Percentiles rank a stretch among this genome's conserved stretches.
These are phyloP conservation scores for Chloroceryle amazona DNA, from an alignment of 2,797 vertebrate genomes.

Conservation along the genomic window DNA sequence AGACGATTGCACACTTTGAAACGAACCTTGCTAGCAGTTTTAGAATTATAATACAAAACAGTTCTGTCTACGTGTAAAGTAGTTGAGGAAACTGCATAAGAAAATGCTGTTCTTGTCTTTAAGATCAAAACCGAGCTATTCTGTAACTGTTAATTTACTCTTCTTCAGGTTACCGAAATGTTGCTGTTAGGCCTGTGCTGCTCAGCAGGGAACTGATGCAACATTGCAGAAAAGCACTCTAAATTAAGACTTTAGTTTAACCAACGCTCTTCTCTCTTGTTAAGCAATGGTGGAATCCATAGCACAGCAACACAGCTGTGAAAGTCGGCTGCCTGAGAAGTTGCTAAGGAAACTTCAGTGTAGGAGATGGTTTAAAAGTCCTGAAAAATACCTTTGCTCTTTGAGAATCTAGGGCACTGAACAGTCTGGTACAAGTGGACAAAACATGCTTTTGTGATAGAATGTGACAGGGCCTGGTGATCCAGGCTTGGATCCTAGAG, in stretches of 20 bases:
- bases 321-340: constrained; percentile 41
- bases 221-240: constrained; percentile 4
- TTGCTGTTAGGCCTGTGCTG: neutral
- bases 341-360: constrained; percentile 40
- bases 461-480: constrained; percentile 10
- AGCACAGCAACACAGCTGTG: neutral
- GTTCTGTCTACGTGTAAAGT: neutral
- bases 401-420: neutral
- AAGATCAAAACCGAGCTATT: neutral
- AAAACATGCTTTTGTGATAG: neutral
- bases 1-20: neutral
- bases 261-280: neutral
- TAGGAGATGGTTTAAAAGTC: constrained; percentile 16
- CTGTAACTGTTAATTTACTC: neutral
- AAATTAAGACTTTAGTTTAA: constrained; percentile 34
- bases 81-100: neutral
- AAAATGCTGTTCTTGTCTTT: neutral
- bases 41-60: neutral
- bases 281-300: constrained; percentile 18
- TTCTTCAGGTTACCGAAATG: constrained; percentile 19
- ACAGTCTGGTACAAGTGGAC: neutral
- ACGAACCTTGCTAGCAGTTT: neutral
- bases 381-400: constrained; percentile 51
- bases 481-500: neutral
- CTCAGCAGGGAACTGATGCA: constrained; percentile 8